A percentile compares a stretch with the other conserved stretches of the same genome.
Conservation (phyloP, 1,140 invertebrate genomes). For the Meloidogyne floridensis region DNA sequence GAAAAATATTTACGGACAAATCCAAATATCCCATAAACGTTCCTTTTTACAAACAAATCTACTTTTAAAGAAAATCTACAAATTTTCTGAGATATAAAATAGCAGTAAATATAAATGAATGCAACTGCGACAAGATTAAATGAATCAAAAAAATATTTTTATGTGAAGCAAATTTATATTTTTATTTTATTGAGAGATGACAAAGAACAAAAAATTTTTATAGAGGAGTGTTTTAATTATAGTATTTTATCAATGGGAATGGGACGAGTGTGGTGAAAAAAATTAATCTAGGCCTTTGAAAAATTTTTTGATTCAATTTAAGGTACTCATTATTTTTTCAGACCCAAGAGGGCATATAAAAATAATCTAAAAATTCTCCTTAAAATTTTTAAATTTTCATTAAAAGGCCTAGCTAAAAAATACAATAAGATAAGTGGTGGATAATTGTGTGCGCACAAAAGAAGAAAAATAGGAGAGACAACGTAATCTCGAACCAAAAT, state of each 20-base stretch:
- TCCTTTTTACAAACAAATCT: background rate
- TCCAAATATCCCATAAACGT: too few relatives aligned
- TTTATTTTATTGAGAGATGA: slow-evolving; percentile 9
- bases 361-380: too few relatives aligned
- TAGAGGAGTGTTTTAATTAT: slow-evolving; percentile 5
- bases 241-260: background rate
- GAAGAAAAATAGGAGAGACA: background rate
- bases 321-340: too few relatives aligned
- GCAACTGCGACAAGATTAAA: background rate
- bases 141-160: background rate
- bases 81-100: background rate
- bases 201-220: background rate
- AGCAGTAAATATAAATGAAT: background rate
- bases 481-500: background rate
- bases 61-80: background rate
- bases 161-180: background rate
- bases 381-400: background rate
- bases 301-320: background rate
- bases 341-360: too few relatives aligned
- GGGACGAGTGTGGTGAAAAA: background rate
- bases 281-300: background rate
- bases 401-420: background rate
- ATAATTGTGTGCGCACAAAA: background rate
- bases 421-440: background rate
- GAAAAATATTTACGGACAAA: background rate